Evolutionary conservation across 2,113 vertebrate genomes (phyloP), one percentile per base, ranked within the genome.

Genomic region (Bambusicola thoracicus): DNA sequence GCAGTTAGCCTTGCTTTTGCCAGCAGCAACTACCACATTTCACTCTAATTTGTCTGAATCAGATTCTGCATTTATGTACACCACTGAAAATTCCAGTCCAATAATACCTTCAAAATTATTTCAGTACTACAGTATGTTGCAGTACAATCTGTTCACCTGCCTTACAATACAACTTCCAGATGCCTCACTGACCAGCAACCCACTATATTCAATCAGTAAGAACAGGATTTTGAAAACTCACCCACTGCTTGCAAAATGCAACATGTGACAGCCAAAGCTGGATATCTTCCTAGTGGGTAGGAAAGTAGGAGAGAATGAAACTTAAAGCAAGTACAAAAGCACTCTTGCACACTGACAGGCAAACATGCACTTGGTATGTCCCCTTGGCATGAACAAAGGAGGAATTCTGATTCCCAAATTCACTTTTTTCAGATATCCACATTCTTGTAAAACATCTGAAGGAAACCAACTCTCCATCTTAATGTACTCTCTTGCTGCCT

Each of bases 161-260:
- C 79, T 55, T 81, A 24, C 38, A 74, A 85, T 30, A 63, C 38
- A 67, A 80, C 20, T 32, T 77, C 36, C 67, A 79, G n/a, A 16
- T 27, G 16, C 0, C 0, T 30, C 27, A 82, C 66, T 43, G 76
- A 72, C 29, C 11, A 62, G 20, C 29, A 76, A 5, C 19, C 15
- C 69, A 85, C 17, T 12, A 70, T 17, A n/a, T 51, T n/a, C 61
- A 34, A 18, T 46, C 20, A 48, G 0, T 13, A 94, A 41, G 75
- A 51, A 29, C 4, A 11, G 30, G 10, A 66, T 81, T 65, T 66
- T 68, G 66, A 92, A 84, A 91, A 98, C 99, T 73, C 96, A 99
- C 99, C 99, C 99, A 99, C 96, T 99, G 98, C 97, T 99, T 99
- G 98, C 98, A 99, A 96, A 99, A 99, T 6, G 98, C 99, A 49